These are phyloP conservation scores for Melanotaenia parkinsoni DNA, from an alignment of 2,797 vertebrate genomes.

Conservation along the genomic window DNA sequence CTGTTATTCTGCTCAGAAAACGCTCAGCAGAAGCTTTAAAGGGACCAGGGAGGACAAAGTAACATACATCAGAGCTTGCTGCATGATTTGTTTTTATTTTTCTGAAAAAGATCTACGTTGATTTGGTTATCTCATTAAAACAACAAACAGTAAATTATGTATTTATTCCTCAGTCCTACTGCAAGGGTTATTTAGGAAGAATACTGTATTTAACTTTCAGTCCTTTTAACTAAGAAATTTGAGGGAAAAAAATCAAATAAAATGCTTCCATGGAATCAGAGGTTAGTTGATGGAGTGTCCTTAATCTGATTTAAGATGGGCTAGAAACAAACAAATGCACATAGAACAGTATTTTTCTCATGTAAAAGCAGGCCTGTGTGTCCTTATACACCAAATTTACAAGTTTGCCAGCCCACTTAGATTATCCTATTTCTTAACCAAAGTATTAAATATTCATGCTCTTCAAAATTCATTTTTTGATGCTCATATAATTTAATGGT, in stretches of 20 bases:
- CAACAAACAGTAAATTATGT: not conserved
- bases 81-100: conserved; percentile 25
- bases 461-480: not conserved
- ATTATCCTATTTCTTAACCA: not conserved
- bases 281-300: not conserved
- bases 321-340: not conserved
- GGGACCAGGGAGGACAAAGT: conserved; percentile 21
- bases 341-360: not conserved
- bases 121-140: not conserved
- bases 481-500: not conserved
- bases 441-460: not conserved
- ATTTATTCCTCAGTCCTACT: not conserved
- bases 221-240: not conserved
- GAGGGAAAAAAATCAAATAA: not conserved
- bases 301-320: conserved; percentile 6
- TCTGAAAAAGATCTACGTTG: not conserved
- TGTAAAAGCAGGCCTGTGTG: not conserved
- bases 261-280: not conserved
- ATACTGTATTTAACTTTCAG: not conserved
- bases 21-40: conserved; percentile 3
- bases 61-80: conserved; percentile 26
- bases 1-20: conserved; percentile 11
- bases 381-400: not conserved
- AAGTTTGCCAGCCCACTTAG: not conserved
- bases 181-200: not conserved